Evolutionary conservation across 2,888 invertebrate genomes (phyloP).

Genomic region (Orchestes rusci): DNA sequence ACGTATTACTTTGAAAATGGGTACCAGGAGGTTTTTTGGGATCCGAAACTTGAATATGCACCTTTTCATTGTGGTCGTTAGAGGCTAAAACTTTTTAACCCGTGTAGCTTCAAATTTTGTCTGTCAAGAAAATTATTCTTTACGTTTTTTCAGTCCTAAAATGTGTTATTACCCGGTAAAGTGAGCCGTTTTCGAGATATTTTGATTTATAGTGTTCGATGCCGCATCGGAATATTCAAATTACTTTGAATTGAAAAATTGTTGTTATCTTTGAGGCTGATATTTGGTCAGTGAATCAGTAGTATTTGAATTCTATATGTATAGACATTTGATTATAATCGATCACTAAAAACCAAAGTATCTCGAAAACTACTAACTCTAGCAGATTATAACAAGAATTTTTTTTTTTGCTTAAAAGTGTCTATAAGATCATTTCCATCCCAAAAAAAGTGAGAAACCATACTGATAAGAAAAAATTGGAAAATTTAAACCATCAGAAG

Average conservation of each 20-base stretch:
- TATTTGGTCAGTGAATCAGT: not conserved
- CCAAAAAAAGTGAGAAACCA: not conserved
- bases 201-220: too few species aligned
- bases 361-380: too few species aligned
- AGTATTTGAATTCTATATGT: not conserved
- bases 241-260: not conserved
- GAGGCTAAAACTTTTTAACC: not conserved
- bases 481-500: not conserved
- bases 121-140: not conserved
- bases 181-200: too few species aligned
- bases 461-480: not conserved
- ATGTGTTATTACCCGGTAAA: too few species aligned
- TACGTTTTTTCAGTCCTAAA: too few species aligned
- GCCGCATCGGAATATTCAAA: not conserved
- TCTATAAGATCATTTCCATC: not conserved
- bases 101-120: not conserved
- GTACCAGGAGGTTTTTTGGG: not conserved
- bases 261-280: not conserved
- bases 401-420: too few species aligned
- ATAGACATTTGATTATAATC: too few species aligned
- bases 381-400: too few species aligned
- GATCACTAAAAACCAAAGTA: too few species aligned
- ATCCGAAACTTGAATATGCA: not conserved
- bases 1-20: not conserved
- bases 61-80: not conserved